Conservation (phyloP, 2,113 vertebrate genomes). For the Microcebus lehilahytsara region DNA sequence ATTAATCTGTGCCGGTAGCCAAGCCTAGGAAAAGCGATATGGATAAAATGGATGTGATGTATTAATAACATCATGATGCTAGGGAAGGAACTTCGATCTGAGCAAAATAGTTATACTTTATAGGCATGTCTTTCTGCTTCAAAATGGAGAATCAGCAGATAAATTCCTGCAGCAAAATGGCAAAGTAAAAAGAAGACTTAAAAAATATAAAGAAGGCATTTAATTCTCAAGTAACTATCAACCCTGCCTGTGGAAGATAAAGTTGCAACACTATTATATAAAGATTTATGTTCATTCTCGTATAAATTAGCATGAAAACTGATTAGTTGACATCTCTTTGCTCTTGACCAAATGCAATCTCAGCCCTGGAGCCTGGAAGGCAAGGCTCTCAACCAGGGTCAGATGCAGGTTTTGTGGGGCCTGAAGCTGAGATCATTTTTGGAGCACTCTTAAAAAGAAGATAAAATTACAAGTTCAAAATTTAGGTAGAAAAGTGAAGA, state of each 20-base stretch:
- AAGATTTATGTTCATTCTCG: slow-evolving; percentile 48
- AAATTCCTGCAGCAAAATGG: slow-evolving; percentile 65
- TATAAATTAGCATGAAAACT: slow-evolving; percentile 36
- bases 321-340: neutral
- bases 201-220: slow-evolving; percentile 33
- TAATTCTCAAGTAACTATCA: slow-evolving; percentile 69
- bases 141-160: slow-evolving; percentile 54
- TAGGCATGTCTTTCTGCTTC: slow-evolving; percentile 34
- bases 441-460: neutral
- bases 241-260: slow-evolving; percentile 44
- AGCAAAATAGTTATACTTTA: slow-evolving; percentile 43
- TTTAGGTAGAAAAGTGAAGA: neutral
- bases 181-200: slow-evolving; percentile 52
- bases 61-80: slow-evolving; percentile 73
- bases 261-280: slow-evolving; percentile 10
- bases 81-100: slow-evolving; percentile 63
- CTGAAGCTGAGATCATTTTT: neutral
- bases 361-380: neutral
- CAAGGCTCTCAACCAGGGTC: neutral
- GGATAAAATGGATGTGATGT: slow-evolving; percentile 73
- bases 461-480: slow-evolving; percentile 24
- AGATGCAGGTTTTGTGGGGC: neutral
- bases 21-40: slow-evolving; percentile 73
- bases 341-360: neutral
- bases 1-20: slow-evolving; percentile 81